A percentile compares a stretch with the other conserved stretches of the same genome.
These are phyloP conservation scores for Sicus ferrugineus DNA, from an alignment of 2,888 invertebrate genomes.

Conservation along the genomic window DNA sequence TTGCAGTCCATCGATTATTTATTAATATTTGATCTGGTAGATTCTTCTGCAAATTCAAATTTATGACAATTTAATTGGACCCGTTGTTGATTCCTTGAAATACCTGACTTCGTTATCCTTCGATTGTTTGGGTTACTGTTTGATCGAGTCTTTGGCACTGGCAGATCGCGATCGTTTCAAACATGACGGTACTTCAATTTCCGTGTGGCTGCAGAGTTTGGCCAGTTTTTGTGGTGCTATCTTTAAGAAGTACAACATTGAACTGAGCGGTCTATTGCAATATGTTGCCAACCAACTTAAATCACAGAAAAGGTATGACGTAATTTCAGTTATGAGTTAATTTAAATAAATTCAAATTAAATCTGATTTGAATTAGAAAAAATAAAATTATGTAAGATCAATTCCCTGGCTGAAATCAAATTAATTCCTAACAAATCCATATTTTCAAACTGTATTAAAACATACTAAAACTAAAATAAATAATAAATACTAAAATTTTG, in stretches of 20 bases:
- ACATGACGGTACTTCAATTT: slow-evolving; percentile 89
- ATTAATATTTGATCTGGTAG: slow-evolving; percentile 54
- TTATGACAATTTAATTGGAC: slow-evolving; percentile 93
- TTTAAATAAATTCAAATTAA: too few species aligned
- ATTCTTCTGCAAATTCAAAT: slow-evolving; percentile 84
- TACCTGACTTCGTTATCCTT: slow-evolving; percentile 94
- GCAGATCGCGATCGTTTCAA: slow-evolving; percentile 81
- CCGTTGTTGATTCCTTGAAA: slow-evolving; percentile 97
- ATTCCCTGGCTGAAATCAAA: too few species aligned
- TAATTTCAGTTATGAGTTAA: slow-evolving; percentile 1
- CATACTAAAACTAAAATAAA: too few species aligned
- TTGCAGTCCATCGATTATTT: neutral
- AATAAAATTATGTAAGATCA: neutral
- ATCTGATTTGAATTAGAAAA: neutral
- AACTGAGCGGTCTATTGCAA: slow-evolving; percentile 92
- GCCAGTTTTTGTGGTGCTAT: slow-evolving; percentile 96
- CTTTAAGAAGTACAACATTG: slow-evolving; percentile 96
- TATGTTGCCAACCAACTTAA: slow-evolving; percentile 98
- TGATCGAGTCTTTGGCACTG: slow-evolving; percentile 89
- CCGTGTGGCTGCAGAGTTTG: slow-evolving; percentile 92
- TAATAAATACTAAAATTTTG: neutral
- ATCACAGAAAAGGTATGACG: slow-evolving; percentile 88
- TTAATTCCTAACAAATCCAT: too few species aligned
- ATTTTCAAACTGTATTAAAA: too few species aligned
- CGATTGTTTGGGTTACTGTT: slow-evolving; percentile 94